Evolutionary conservation across 1,140 invertebrate genomes (phyloP).

Genomic region (Bathynomus jamesi): DNA sequence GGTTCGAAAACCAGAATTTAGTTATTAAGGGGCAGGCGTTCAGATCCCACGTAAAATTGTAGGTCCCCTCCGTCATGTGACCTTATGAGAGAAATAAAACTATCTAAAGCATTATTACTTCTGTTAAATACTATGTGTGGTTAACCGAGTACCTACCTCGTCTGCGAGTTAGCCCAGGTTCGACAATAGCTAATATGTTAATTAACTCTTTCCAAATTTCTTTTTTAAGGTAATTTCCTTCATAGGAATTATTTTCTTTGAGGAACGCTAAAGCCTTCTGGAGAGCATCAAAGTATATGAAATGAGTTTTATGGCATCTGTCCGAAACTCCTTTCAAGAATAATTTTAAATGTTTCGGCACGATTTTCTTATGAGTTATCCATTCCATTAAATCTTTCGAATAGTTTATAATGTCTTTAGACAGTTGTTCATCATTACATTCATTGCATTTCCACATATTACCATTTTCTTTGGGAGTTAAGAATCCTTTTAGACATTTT

Average conservation of each 20-base stretch:
- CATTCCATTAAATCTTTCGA: background rate
- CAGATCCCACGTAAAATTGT: too few species aligned
- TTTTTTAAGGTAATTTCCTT: slow-evolving; percentile 9
- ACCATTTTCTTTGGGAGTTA: background rate
- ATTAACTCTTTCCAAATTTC: slow-evolving; percentile 22
- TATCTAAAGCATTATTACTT: too few species aligned
- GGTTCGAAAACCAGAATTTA: too few species aligned
- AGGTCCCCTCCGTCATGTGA: too few species aligned
- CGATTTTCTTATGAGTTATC: background rate
- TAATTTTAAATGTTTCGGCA: background rate
- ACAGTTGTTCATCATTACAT: background rate
- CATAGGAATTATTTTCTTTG: background rate
- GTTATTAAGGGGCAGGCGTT: too few species aligned
- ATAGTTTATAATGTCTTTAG: background rate
- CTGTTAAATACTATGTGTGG: too few species aligned
- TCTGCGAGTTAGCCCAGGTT: slow-evolving; percentile 26
- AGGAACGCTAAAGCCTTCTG: background rate
- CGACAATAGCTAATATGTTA: slow-evolving; percentile 16
- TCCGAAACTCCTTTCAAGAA: background rate
- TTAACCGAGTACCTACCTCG: slow-evolving; percentile 23
- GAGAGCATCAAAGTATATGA: background rate
- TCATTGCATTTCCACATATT: background rate
- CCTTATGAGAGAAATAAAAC: too few species aligned
- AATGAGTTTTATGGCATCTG: background rate
- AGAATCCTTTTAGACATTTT: slow-evolving; percentile 9